Evolutionary conservation across 2,113 vertebrate genomes (phyloP).

Genomic region (Phodopus roborovskii): DNA sequence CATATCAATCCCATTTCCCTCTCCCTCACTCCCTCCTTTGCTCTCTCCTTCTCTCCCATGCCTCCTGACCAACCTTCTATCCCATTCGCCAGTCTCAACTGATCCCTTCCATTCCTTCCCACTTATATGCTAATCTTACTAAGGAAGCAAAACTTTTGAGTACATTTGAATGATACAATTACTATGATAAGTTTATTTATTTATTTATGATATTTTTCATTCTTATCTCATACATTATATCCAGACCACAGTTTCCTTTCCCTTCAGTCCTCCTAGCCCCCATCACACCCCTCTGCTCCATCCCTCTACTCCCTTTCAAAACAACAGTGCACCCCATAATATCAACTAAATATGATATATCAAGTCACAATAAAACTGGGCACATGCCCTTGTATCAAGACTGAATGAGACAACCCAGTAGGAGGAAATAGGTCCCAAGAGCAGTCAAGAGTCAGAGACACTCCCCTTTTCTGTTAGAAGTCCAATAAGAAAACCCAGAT

Average conservation of each 20-base stretch:
- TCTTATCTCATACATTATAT: background rate
- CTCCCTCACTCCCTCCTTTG: no score
- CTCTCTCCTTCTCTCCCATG: no score
- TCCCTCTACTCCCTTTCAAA: background rate
- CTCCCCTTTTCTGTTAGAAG: background rate
- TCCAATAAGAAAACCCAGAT: background rate
- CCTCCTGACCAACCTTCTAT: no score
- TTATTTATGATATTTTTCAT: background rate
- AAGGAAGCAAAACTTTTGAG: background rate
- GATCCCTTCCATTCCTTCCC: background rate
- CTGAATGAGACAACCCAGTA: background rate
- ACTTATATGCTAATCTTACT: no score
- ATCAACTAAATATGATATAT: background rate
- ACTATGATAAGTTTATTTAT: background rate
- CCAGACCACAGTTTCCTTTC: background rate
- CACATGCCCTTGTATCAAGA: background rate
- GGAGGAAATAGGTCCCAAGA: background rate
- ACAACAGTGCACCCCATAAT: background rate
- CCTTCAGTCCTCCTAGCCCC: background rate
- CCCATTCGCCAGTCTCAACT: no score
- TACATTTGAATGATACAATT: background rate
- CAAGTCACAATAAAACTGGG: background rate
- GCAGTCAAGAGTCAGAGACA: background rate
- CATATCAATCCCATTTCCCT: no score
- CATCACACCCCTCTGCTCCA: background rate